A percentile compares a stretch with the other conserved stretches of the same genome.
Conservation (phyloP, 2,113 vertebrate species). For the Diadophis punctatus region DNA sequence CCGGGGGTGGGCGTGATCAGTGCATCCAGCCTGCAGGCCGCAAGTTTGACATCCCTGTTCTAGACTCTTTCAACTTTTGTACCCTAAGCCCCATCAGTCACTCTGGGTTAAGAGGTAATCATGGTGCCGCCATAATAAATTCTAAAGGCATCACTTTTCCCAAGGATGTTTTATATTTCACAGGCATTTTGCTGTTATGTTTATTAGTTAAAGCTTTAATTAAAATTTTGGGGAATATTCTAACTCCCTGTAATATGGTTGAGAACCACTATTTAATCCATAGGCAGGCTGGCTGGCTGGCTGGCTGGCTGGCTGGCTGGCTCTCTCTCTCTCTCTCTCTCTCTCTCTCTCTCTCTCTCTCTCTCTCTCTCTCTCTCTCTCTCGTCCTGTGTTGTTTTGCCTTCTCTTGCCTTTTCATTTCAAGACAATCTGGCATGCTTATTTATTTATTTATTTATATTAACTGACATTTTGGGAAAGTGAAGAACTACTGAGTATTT, state of each 20-base stretch:
- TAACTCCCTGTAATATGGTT: not conserved
- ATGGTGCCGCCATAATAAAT: not conserved
- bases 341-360: too few species aligned
- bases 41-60: not conserved
- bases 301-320: too few species aligned
- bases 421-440: not conserved
- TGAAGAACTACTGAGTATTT: not conserved
- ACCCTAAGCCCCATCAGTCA: not conserved
- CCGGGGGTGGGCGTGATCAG: too few species aligned
- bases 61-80: not conserved
- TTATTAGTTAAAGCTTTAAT: not conserved
- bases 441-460: not conserved
- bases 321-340: too few species aligned
- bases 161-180: not conserved
- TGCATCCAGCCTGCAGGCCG: too few species aligned
- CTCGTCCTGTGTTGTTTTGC: not conserved
- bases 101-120: not conserved
- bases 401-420: not conserved
- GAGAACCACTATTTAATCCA: not conserved
- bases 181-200: not conserved
- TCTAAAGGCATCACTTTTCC: not conserved
- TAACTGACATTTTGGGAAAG: not conserved
- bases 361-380: not conserved
- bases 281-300: too few species aligned
- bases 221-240: not conserved